Percentiles rank a stretch among this genome's conserved stretches.
Conservation (phyloP, 2,797 vertebrate genomes). For the Xiphophorus birchmanni region DNA sequence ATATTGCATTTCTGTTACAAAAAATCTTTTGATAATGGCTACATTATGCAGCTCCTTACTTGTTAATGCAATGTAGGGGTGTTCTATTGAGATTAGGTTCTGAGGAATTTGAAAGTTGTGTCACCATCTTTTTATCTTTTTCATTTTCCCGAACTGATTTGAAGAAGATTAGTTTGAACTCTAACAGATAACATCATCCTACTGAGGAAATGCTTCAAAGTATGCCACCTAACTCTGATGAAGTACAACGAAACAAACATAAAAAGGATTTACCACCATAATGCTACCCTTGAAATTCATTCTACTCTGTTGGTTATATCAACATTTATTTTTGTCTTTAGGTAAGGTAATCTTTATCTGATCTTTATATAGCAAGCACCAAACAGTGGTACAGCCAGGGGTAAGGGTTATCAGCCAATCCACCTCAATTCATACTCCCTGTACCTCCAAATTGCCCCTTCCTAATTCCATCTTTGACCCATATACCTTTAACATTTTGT, state of each 20-base stretch:
- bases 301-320: background rate
- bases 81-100: background rate
- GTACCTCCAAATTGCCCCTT: background rate
- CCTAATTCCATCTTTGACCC: background rate
- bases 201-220: background rate
- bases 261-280: background rate
- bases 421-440: background rate
- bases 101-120: background rate
- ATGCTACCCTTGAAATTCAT: background rate
- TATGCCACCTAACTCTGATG: background rate
- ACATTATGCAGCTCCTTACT: too few relatives aligned
- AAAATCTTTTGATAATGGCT: background rate
- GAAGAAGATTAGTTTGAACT: background rate
- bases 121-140: background rate
- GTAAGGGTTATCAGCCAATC: background rate
- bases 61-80: too few relatives aligned
- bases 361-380: background rate
- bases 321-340: background rate
- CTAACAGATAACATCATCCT: background rate
- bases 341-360: background rate
- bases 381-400: background rate
- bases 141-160: background rate
- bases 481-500: background rate
- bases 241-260: background rate
- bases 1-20: background rate